These are phyloP conservation scores for Tetragnatha montana DNA, from an alignment of 2,888 invertebrate species.

Conservation along the genomic window DNA sequence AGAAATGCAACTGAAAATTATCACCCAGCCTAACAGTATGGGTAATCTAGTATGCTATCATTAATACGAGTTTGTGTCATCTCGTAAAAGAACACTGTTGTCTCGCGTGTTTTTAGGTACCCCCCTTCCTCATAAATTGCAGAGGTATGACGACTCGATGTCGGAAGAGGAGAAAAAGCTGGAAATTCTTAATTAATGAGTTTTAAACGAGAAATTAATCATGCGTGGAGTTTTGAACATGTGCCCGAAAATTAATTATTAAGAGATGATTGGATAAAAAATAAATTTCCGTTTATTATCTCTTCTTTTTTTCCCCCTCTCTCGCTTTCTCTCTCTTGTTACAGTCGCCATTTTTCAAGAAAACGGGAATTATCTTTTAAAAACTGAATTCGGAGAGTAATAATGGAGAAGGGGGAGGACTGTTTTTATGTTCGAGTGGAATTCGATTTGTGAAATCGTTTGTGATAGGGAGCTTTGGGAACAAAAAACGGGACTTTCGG, in stretches of 20 bases:
- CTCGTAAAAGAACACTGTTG: slow-evolving; percentile 7
- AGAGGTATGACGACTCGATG: slow-evolving; percentile 1
- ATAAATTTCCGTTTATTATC: background rate
- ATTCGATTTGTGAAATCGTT: background rate
- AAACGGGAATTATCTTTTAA: background rate
- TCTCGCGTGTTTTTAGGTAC: slow-evolving; percentile 18
- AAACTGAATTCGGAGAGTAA: no score
- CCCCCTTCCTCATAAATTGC: slow-evolving; percentile 16
- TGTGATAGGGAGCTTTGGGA: background rate
- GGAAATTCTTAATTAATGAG: slow-evolving; percentile 54
- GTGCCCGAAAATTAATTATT: slow-evolving; percentile 52
- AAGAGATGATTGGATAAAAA: slow-evolving; percentile 24
- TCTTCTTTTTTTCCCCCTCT: slow-evolving; percentile 21
- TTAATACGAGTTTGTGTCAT: slow-evolving; percentile 44
- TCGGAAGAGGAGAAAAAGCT: slow-evolving; percentile 23
- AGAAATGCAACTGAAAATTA: slow-evolving; percentile 24
- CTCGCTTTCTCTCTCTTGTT: background rate
- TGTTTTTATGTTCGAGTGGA: background rate
- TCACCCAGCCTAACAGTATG: background rate
- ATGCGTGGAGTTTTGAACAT: slow-evolving; percentile 37
- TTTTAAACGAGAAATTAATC: slow-evolving; percentile 67
- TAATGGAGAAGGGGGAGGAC: background rate
- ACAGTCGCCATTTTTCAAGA: background rate
- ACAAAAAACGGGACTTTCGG: no score
- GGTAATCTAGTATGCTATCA: slow-evolving; percentile 45